Base-by-base conservation (phyloP, 2,113 vertebrate genomes). In the Hepsetus odoe region DNA sequence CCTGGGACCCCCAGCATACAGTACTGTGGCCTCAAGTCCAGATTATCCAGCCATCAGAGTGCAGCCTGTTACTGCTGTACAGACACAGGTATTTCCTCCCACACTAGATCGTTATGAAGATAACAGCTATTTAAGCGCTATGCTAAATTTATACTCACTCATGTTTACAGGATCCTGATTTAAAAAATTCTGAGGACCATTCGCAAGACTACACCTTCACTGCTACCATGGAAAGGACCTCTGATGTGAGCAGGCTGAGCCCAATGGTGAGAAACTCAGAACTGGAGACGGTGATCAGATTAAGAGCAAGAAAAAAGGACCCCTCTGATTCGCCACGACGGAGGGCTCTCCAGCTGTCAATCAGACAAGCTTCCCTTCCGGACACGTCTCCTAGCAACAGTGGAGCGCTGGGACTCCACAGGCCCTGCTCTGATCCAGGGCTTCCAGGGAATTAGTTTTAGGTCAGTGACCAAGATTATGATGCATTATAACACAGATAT, bases 391-490 rank as follows among this genome's bases (percentile, higher is more conserved):
- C 92, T 86, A 92, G 89, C 92, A 90, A 91, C 91, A 88, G 85
- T 87, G 93, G 89, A 90, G 91, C 86, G 76, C 84, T 89, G 90
- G 93, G 90, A 90, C 95, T 99, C 88, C 95, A 96, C 86, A 93
- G 98, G 91, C 97, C 97, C 85, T 93, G 94, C 85, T 99, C 97
- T 67, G 96, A 99, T 92, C 97, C 96, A 86, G 95, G 95, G 90
- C 94, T 96, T 92, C 97, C 95, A 74, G 95, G 95, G 83, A 94
- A 95, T 91, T 96, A 95, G 88, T 49, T 68, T 64, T 51, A 61
- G 89, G 91, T 94, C 92, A 91, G 91, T 92, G 93, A 93, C 88
- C 91, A 11, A 38, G 22, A n/a, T 61, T 61, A 61, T 51, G 22
- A 74, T 22, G 44, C 38, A 55, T 49, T 35, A 64, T 53, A 78